These are phyloP conservation scores for Drosophila lacteicornis DNA, from an alignment of 1,140 invertebrate species.

Conservation along the genomic window DNA sequence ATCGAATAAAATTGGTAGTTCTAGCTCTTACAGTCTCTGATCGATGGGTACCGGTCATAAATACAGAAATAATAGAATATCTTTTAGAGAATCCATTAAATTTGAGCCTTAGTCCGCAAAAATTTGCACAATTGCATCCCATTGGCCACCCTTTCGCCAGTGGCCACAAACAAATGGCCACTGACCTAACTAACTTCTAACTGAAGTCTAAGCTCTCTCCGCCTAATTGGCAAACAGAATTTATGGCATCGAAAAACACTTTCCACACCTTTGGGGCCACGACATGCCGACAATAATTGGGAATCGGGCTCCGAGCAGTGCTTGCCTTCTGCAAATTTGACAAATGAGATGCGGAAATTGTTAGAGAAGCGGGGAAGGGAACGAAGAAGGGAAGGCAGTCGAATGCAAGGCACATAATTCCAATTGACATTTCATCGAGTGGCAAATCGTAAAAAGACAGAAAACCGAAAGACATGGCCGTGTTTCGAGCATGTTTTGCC, in stretches of 20 bases:
- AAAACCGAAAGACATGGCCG: constrained; percentile 20
- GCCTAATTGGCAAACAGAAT: constrained; percentile 68
- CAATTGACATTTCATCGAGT: constrained; percentile 40
- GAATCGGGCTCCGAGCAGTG: constrained; percentile 63
- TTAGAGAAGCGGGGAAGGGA: constrained; percentile 33
- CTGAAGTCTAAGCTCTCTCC: constrained; percentile 40
- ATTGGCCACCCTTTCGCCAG: constrained; percentile 14
- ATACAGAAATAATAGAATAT: not conserved
- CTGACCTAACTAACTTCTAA: constrained; percentile 35
- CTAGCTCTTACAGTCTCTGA: not conserved
- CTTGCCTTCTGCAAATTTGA: constrained; percentile 68
- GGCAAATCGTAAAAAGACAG: constrained; percentile 28
- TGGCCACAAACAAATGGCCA: not conserved
- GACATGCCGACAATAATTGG: constrained; percentile 72
- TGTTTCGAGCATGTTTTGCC: constrained; percentile 36
- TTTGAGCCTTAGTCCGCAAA: not conserved
- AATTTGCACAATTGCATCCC: constrained; percentile 2
- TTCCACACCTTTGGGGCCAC: constrained; percentile 68
- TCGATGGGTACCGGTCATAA: no score
- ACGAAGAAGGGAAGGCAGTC: not conserved
- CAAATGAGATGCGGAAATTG: constrained; percentile 80
- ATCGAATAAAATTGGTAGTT: not conserved
- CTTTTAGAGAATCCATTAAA: not conserved
- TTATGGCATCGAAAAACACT: constrained; percentile 73
- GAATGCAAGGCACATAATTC: constrained; percentile 20